phyloP scores from a whole-genome alignment of 2,888 invertebrate genomes.

The Scaptomyza caliginosa region DNA sequence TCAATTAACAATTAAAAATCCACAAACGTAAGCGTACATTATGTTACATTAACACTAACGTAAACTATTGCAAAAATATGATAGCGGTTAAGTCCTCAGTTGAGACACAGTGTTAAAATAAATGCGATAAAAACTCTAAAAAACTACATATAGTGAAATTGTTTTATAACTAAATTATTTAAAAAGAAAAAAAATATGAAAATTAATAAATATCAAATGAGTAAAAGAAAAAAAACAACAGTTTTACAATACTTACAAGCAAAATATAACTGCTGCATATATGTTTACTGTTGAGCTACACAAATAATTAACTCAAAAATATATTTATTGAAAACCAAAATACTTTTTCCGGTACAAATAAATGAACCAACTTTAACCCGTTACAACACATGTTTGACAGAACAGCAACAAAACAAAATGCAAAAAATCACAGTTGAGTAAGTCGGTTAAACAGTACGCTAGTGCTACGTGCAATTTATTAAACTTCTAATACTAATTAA shows the following conservation, averaged over 20 bases:
- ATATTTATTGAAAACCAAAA: constrained; percentile 62
- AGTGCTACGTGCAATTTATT: constrained; percentile 43
- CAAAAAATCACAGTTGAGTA: constrained; percentile 33
- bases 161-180: constrained; percentile 71
- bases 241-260: constrained; percentile 49
- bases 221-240: constrained; percentile 29
- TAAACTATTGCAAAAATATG: constrained; percentile 53
- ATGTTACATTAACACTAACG: constrained; percentile 64
- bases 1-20: constrained; percentile 55
- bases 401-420: constrained; percentile 15
- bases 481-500: constrained; percentile 39
- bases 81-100: constrained; percentile 65
- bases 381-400: constrained; percentile 22
- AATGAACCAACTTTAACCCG: constrained; percentile 17
- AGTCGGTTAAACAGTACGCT: constrained; percentile 29
- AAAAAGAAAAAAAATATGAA: constrained; percentile 27
- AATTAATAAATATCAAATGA: constrained; percentile 28
- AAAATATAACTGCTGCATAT: constrained; percentile 69
- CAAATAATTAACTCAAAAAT: constrained; percentile 63
- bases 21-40: constrained; percentile 56
- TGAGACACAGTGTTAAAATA: constrained; percentile 43
- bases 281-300: constrained; percentile 74
- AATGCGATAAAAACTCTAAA: constrained; percentile 36
- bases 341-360: constrained; percentile 36
- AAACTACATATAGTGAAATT: constrained; percentile 60